Conservation (phyloP, 2,888 invertebrate genomes). For the Zele albiditarsus region DNA sequence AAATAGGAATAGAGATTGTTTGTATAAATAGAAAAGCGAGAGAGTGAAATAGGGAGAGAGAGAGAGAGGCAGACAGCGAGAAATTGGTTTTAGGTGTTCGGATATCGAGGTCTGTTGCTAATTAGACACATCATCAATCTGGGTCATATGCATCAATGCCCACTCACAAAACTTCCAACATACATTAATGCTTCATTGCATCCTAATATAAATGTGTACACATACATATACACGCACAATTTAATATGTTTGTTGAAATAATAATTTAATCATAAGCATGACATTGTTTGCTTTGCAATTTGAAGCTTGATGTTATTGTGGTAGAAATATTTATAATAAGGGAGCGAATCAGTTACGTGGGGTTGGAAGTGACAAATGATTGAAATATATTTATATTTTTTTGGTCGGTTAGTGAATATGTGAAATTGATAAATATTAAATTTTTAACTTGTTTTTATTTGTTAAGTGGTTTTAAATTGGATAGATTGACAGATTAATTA, state of each 20-base stretch:
- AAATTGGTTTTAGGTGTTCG: slow-evolving; percentile 12
- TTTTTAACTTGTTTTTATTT: too few species aligned
- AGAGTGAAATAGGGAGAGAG: not conserved
- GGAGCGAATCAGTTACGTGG: too few species aligned
- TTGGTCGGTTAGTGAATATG: too few species aligned
- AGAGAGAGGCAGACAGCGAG: not conserved
- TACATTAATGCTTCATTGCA: not conserved
- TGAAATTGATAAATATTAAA: too few species aligned
- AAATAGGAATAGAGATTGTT: not conserved
- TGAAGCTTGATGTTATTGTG: too few species aligned
- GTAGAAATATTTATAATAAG: too few species aligned
- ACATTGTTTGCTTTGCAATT: too few species aligned
- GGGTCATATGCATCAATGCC: slow-evolving; percentile 26
- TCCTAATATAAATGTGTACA: not conserved
- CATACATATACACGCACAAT: not conserved
- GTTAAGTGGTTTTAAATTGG: too few species aligned
- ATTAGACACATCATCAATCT: slow-evolving; percentile 29
- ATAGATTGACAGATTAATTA: too few species aligned
- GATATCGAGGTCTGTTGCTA: slow-evolving; percentile 17
- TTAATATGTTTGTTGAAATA: not conserved
- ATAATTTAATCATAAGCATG: too few species aligned
- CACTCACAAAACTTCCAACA: slow-evolving; percentile 24
- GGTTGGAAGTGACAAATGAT: too few species aligned
- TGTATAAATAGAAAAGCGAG: slow-evolving; percentile 1
- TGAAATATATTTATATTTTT: too few species aligned